These are phyloP conservation scores for Helicoverpa assulta DNA, from an alignment of 2,888 invertebrate species.

Conservation along the genomic window DNA sequence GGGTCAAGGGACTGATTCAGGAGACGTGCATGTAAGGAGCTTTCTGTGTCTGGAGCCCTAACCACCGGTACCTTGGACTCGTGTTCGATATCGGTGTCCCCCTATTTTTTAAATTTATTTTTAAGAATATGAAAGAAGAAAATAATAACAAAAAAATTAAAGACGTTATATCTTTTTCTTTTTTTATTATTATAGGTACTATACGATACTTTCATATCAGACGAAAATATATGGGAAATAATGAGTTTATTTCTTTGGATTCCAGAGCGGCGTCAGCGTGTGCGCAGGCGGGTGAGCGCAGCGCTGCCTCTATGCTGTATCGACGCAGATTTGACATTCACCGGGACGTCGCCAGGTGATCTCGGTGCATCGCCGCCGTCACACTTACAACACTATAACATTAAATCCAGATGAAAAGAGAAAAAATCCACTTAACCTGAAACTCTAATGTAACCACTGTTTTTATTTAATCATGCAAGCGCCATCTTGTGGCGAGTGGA, in stretches of 20 bases:
- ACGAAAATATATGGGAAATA: too few relatives aligned
- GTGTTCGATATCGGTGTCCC: too few relatives aligned
- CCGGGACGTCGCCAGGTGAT: slow-evolving; percentile 93
- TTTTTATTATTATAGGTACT: too few relatives aligned
- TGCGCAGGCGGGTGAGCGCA: slow-evolving; percentile 74
- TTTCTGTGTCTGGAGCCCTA: too few relatives aligned
- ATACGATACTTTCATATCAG: too few relatives aligned
- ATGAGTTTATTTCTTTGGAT: slow-evolving; percentile 49
- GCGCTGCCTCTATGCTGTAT: slow-evolving; percentile 88
- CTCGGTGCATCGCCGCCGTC: slow-evolving; percentile 73
- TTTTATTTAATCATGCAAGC: slow-evolving; percentile 36
- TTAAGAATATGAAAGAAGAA: too few relatives aligned
- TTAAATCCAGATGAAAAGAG: slow-evolving; percentile 49
- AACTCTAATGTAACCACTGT: slow-evolving; percentile 57
- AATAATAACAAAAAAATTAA: too few relatives aligned
- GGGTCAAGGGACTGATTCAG: too few relatives aligned
- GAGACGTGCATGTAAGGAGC: too few relatives aligned
- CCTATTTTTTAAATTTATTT: too few relatives aligned
- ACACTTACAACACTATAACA: slow-evolving; percentile 52
- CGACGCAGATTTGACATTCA: slow-evolving; percentile 92
- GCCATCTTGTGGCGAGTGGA: slow-evolving; percentile 49
- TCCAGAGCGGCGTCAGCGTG: slow-evolving; percentile 78
- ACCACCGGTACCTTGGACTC: too few relatives aligned
- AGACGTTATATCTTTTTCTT: too few relatives aligned
- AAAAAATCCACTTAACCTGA: slow-evolving; percentile 45